Percentiles rank a stretch among this genome's conserved stretches.
Conservation (phyloP, 1,140 invertebrate genomes). For the Euura lappo region DNA sequence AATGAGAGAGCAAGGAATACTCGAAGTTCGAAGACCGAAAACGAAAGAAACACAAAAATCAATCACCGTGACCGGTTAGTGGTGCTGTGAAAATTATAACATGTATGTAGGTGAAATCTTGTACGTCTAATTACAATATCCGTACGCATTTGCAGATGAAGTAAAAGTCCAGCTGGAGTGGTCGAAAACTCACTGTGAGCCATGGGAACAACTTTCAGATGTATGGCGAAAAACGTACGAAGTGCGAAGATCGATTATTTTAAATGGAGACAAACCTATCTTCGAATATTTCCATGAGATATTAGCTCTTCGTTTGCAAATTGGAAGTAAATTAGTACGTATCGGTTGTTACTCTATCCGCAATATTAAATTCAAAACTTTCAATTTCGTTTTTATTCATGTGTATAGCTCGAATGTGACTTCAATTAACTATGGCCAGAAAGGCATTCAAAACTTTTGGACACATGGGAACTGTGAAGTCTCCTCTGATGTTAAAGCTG, state of each 20-base stretch:
- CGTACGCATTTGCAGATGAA: not conserved
- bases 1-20: slow-evolving; percentile 4
- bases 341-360: not conserved
- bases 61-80: not conserved
- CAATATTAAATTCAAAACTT: not conserved
- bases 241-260: not conserved
- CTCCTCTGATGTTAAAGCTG: not conserved
- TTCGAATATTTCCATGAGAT: not conserved
- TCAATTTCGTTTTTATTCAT: not conserved
- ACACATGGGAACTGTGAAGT: not conserved
- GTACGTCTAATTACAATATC: not conserved
- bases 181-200: not conserved
- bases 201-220: not conserved
- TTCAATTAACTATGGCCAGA: not conserved
- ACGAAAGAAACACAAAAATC: not conserved
- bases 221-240: not conserved
- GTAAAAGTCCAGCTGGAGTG: not conserved
- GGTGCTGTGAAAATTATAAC: not conserved
- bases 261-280: not conserved
- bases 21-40: not conserved
- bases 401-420: slow-evolving; percentile 2
- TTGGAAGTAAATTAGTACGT: not conserved
- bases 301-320: slow-evolving; percentile 1
- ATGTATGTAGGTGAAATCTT: not conserved
- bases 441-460: not conserved